phyloP scores from a whole-genome alignment of 2,888 invertebrate genomes.

The Xestia sexstrigata region DNA sequence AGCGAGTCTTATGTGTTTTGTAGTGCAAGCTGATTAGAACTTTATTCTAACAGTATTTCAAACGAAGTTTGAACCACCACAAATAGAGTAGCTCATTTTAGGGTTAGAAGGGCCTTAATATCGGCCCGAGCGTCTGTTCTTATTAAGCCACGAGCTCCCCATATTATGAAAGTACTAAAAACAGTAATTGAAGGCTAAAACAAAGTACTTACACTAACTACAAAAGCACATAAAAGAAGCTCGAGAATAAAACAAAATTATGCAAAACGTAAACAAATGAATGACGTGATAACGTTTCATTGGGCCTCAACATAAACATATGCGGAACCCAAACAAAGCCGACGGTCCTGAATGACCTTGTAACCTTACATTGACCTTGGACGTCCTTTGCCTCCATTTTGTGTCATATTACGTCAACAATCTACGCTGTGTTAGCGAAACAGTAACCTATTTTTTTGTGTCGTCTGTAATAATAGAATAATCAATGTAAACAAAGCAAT shows the following conservation, averaged over 20 bases:
- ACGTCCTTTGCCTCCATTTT: conserved; percentile 46
- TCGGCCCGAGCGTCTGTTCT: too few relatives aligned
- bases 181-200: not conserved
- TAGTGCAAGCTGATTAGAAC: too few relatives aligned
- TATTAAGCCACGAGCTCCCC: too few relatives aligned
- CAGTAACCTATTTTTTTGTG: conserved; percentile 12
- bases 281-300: conserved; percentile 14
- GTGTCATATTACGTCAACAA: conserved; percentile 37
- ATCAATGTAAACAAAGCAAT: conserved; percentile 7
- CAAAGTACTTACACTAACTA: not conserved
- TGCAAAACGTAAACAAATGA: conserved; percentile 19
- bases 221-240: not conserved
- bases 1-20: too few relatives aligned
- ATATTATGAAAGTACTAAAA: not conserved
- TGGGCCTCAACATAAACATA: conserved; percentile 14
- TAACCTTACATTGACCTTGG: conserved; percentile 36
- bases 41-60: too few relatives aligned
- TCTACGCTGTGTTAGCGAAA: conserved; percentile 10
- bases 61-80: too few relatives aligned
- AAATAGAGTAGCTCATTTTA: too few relatives aligned
- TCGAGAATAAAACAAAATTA: conserved; percentile 7
- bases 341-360: conserved; percentile 33
- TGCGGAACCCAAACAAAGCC: conserved; percentile 33
- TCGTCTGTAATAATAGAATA: not conserved
- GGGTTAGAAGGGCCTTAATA: too few relatives aligned